Base-by-base conservation (phyloP, 2,113 vertebrate genomes). In the Panthera tigris region DNA sequence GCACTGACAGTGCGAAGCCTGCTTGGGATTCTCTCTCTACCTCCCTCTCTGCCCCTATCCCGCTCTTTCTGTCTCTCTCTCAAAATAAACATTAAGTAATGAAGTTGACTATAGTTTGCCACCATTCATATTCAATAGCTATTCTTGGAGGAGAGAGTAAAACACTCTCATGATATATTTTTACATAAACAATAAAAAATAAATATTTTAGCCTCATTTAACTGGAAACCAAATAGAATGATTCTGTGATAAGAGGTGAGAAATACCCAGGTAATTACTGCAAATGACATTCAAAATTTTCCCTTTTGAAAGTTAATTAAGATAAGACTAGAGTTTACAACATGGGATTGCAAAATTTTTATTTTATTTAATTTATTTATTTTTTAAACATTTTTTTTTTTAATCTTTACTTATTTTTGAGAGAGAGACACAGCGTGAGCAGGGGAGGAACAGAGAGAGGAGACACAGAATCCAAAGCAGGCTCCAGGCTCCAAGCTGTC, bases 161-260 rank as follows among this genome's bases (percentile, higher is more conserved):
- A 85, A 50, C 23, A 85, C 3, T 27, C 50, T 57, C 50, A 76
- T 29, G 73, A 79, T 73, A 21, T 36, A 85, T 91, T 96, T 94
- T 71, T 68, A 41, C 63, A 91, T 82, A 68, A 48, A 65, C 63
- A 80, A 84, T 41, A 66, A 85, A 90, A 84, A 85, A 29, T 52
- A 96, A 89, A 50, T 52, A 85, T 52, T 74, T 90, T 80, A 18
- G 39, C 33, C 31, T 87, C 8, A 73, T 61, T 91, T 93, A 94
- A 82, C 11, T 86, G 16, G 50, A 96, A 97, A 96, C 25, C 68
- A 68, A 96, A 81, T 11, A 74, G 27, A 71, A 66, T 85, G 73
- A 63, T 80, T 76, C 52, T 91, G 29, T 83, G 10, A 1, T 68
- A 89, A 91, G 21, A 87, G 41, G 0, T 84, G 5, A 84, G 23